Conservation (phyloP, 2,888 invertebrate genomes). For the Desoria tigrina region DNA sequence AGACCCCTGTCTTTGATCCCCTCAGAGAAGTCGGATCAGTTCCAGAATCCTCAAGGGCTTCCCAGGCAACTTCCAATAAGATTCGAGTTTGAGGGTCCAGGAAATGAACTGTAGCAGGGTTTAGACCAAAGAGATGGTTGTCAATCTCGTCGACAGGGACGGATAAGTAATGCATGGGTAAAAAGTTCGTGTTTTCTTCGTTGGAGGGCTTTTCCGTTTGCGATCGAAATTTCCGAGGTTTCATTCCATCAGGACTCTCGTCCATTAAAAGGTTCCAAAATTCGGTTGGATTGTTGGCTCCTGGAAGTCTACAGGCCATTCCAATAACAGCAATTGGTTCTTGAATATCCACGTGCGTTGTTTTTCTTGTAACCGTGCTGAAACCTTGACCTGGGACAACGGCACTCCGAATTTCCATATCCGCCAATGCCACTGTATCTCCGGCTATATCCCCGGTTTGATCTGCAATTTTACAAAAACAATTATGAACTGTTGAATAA, state of each 20-base stretch:
- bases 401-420: too few species aligned
- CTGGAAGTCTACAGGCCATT: conserved; percentile 29
- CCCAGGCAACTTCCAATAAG: conserved; percentile 32
- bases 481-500: too few species aligned
- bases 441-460: too few species aligned
- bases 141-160: conserved; percentile 35
- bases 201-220: background rate
- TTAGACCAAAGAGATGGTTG: conserved; percentile 31
- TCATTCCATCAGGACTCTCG: conserved; percentile 12
- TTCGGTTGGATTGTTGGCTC: conserved; percentile 21
- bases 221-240: background rate
- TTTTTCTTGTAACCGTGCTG: too few species aligned
- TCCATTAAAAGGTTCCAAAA: conserved; percentile 30
- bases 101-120: conserved; percentile 20
- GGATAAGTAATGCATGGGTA: conserved; percentile 24
- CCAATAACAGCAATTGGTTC: conserved; percentile 34
- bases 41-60: conserved; percentile 32
- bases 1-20: conserved; percentile 21
- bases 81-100: conserved; percentile 27
- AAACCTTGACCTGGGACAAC: too few species aligned
- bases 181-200: conserved; percentile 2
- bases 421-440: too few species aligned
- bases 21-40: conserved; percentile 14
- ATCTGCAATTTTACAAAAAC: too few species aligned
- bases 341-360: too few species aligned